Conservation (phyloP, 2,113 vertebrate genomes). For the Accipiter cooperii region DNA sequence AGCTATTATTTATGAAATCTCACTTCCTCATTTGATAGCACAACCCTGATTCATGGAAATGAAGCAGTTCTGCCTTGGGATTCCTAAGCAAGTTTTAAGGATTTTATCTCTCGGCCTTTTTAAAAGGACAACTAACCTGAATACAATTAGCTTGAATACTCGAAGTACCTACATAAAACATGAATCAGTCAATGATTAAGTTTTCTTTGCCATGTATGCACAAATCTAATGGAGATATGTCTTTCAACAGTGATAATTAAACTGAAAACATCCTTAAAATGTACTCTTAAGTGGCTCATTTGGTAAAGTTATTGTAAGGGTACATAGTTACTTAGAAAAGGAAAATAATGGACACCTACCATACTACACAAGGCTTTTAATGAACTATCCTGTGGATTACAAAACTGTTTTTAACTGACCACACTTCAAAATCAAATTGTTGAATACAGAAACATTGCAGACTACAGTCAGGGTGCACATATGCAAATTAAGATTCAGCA, state of each 20-base stretch:
- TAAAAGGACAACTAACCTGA: not conserved
- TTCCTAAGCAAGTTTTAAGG: not conserved
- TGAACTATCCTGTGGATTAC: not conserved
- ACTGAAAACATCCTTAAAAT: conserved; percentile 17
- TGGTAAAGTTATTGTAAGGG: not conserved
- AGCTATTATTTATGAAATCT: not conserved
- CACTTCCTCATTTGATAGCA: not conserved
- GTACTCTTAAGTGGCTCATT: not conserved
- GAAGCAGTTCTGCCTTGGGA: not conserved
- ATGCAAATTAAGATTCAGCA: not conserved
- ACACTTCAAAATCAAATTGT: not conserved
- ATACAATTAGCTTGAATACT: not conserved
- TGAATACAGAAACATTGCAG: not conserved
- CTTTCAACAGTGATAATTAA: conserved; percentile 23
- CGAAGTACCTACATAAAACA: not conserved
- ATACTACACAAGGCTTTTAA: not conserved
- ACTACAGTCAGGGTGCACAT: not conserved
- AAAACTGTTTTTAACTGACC: not conserved
- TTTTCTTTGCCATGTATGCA: conserved; percentile 4
- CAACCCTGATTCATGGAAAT: not conserved
- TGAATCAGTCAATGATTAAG: not conserved
- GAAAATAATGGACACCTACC: not conserved
- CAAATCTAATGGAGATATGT: not conserved
- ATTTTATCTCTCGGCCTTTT: not conserved
- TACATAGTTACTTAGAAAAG: not conserved